phyloP scores from a whole-genome alignment of 1,140 invertebrate species.

The Berghia stephanieae region DNA sequence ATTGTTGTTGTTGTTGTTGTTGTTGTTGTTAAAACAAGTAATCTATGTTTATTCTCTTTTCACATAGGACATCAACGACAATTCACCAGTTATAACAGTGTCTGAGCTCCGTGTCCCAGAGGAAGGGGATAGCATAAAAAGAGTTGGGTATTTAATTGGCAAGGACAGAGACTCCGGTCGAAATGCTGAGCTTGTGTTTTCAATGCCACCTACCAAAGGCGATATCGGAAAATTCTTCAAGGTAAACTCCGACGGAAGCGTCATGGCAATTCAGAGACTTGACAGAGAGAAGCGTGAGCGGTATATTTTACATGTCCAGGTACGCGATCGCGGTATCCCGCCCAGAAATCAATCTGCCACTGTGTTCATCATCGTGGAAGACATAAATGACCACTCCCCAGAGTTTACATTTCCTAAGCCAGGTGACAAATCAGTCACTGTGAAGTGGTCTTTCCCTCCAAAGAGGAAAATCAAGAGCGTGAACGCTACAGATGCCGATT shows the following conservation, averaged over 20 bases:
- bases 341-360: constrained; percentile 78
- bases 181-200: constrained; percentile 84
- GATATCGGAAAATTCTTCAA: constrained; percentile 59
- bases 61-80: constrained; percentile 51
- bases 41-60: neutral
- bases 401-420: constrained; percentile 74
- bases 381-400: constrained; percentile 84
- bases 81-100: constrained; percentile 41
- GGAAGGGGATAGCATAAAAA: constrained; percentile 76
- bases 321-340: constrained; percentile 81
- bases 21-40: no score
- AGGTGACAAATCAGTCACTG: constrained; percentile 47
- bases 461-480: constrained; percentile 44
- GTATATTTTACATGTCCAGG: constrained; percentile 68
- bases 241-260: constrained; percentile 35
- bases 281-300: constrained; percentile 35
- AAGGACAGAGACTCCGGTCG: constrained; percentile 87
- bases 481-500: constrained; percentile 82
- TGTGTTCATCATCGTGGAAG: constrained; percentile 76
- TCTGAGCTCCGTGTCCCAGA: constrained; percentile 71
- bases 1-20: no score
- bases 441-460: constrained; percentile 43
- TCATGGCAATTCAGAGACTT: constrained; percentile 26
- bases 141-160: constrained; percentile 83
- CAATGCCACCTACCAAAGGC: constrained; percentile 74